Percentiles rank a stretch among this genome's conserved stretches.
Conservation (phyloP, 2,113 vertebrate species). For the Thermophis baileyi region DNA sequence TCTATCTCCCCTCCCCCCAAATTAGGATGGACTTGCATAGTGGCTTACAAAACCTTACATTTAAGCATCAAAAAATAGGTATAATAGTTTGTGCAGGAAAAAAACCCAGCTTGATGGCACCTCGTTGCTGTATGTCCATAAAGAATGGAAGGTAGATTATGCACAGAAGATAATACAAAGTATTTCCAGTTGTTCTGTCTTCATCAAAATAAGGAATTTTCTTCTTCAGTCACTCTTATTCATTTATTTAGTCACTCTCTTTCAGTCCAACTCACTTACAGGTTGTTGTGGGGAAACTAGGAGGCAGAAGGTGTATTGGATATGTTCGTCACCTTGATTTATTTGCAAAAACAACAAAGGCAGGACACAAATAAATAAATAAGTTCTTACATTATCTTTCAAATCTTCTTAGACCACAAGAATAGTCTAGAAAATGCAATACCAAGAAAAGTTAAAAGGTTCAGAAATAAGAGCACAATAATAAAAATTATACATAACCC, state of each 20-base stretch:
- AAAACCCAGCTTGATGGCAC: slow-evolving; percentile 17
- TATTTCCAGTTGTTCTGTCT: slow-evolving; percentile 6
- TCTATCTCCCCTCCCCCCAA: slow-evolving; percentile 10
- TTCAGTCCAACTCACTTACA: not conserved
- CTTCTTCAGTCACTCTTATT: not conserved
- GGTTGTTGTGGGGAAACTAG: not conserved
- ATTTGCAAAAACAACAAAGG: not conserved
- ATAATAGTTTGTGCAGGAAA: slow-evolving; percentile 18
- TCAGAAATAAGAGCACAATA: not conserved
- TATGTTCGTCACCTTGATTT: not conserved
- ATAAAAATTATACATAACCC: not conserved
- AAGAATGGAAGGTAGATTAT: slow-evolving; percentile 50
- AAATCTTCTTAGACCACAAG: not conserved
- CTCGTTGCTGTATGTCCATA: slow-evolving; percentile 52
- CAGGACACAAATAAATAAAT: not conserved
- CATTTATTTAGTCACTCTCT: not conserved
- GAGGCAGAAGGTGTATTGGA: not conserved
- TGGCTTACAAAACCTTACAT: slow-evolving; percentile 44
- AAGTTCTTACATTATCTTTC: not conserved
- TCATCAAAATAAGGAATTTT: slow-evolving; percentile 9
- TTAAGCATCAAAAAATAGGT: slow-evolving; percentile 59
- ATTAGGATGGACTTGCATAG: slow-evolving; percentile 45
- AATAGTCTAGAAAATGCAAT: not conserved
- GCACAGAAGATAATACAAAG: slow-evolving; percentile 53
- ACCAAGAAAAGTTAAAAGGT: not conserved